phyloP scores from a whole-genome alignment of 2,797 vertebrate species.

The Holocentrus rufus region DNA sequence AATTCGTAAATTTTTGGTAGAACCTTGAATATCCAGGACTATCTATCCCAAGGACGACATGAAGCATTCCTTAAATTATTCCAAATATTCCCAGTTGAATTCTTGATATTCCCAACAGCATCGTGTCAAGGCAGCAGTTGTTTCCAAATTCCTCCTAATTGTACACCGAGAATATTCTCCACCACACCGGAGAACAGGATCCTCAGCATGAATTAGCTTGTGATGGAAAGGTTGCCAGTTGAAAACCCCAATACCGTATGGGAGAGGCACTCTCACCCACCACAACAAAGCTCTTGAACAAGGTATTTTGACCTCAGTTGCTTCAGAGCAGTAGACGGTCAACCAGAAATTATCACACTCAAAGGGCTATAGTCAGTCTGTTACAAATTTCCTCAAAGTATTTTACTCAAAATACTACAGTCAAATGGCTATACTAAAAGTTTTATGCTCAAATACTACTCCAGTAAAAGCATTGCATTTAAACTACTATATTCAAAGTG shows the following conservation, averaged over 20 bases:
- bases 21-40: no score
- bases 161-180: neutral
- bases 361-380: neutral
- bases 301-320: neutral
- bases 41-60: neutral
- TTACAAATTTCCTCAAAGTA: neutral
- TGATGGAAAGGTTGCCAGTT: no score
- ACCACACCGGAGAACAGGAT: neutral
- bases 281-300: neutral
- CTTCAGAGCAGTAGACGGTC: neutral
- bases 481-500: neutral
- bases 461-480: neutral
- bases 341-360: neutral
- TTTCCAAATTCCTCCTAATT: neutral
- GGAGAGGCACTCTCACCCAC: no score
- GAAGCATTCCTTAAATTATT: slow-evolving; percentile 1
- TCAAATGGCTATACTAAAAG: no score
- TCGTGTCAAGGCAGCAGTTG: neutral
- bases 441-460: no score
- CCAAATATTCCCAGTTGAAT: neutral
- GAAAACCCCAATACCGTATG: no score
- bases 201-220: neutral
- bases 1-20: neutral
- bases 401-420: no score
- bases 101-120: slow-evolving; percentile 1